phyloP scores from a whole-genome alignment of 2,797 vertebrate genomes.

The Siniperca undulata region DNA sequence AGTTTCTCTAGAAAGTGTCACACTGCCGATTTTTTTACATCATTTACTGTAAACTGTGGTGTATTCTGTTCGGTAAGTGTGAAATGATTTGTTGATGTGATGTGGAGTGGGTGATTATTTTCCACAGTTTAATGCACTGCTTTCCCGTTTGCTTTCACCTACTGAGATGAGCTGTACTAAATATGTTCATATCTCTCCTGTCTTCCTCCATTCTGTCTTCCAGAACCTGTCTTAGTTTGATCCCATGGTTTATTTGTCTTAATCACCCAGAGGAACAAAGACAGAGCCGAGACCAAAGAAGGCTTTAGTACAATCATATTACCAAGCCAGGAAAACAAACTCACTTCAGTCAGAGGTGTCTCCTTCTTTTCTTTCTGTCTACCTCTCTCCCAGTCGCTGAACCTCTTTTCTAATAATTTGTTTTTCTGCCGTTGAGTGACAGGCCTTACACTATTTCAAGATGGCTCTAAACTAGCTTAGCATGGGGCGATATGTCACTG shows the following conservation, averaged over 20 bases:
- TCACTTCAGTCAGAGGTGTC: conserved; percentile 58
- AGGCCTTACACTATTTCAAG: conserved; percentile 39
- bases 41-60: conserved; percentile 43
- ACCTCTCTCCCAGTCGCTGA: conserved; percentile 1
- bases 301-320: conserved; percentile 63
- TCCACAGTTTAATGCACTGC: conserved; percentile 43
- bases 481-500: conserved; percentile 3
- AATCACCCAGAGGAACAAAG: conserved; percentile 71
- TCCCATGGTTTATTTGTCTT: conserved; percentile 75
- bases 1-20: conserved; percentile 38
- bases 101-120: conserved; percentile 60
- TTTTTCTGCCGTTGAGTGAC: conserved; percentile 22
- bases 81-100: conserved; percentile 34
- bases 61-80: conserved; percentile 50
- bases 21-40: conserved; percentile 34
- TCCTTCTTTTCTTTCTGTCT: conserved; percentile 33
- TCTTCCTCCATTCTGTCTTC: conserved; percentile 49
- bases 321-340: conserved; percentile 72
- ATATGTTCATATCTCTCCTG: conserved; percentile 43
- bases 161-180: conserved; percentile 17
- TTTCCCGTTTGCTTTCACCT: conserved; percentile 51
- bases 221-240: conserved; percentile 62
- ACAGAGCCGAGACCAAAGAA: conserved; percentile 51
- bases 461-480: conserved; percentile 15
- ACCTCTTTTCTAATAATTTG: conserved; percentile 32